Percentiles rank a stretch among this genome's conserved stretches.
phyloP scores from a whole-genome alignment of 2,888 invertebrate species.

The Tenodera sinensis region DNA sequence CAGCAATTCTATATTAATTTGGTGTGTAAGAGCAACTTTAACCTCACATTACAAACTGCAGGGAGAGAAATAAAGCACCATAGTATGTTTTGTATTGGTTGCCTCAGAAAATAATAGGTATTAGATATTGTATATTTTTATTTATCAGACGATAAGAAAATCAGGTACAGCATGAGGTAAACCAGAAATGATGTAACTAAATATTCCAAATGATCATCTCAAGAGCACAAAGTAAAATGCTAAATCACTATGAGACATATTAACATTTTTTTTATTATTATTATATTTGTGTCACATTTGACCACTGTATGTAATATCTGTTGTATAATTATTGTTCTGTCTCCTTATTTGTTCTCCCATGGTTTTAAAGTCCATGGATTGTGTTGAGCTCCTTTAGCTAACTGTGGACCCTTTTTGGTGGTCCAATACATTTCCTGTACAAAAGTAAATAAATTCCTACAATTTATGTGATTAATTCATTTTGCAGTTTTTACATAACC shows the following conservation, averaged over 20 bases:
- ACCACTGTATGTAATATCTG: neutral
- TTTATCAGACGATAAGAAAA: neutral
- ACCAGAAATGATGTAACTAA: neutral
- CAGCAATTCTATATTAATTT: no score
- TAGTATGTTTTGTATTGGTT: neutral
- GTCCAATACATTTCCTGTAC: slow-evolving; percentile 26
- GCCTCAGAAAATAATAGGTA: neutral
- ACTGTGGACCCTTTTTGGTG: slow-evolving; percentile 25
- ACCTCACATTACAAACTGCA: no score
- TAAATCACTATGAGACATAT: neutral
- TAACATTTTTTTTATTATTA: neutral
- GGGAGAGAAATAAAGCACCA: no score
- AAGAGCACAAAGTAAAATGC: neutral
- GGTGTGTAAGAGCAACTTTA: no score
- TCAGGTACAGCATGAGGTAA: neutral
- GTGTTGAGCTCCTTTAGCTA: slow-evolving; percentile 24
- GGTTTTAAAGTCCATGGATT: neutral
- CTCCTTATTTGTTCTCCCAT: slow-evolving; percentile 1
- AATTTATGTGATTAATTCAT: slow-evolving; percentile 4
- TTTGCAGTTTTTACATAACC: no score
- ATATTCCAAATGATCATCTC: neutral
- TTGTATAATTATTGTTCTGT: slow-evolving; percentile 20
- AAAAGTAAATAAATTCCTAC: slow-evolving; percentile 22
- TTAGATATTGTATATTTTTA: neutral
- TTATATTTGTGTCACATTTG: neutral